Evolutionary conservation across 2,797 vertebrate species (phyloP), one percentile per base, ranked within the genome.

Genomic region (Euthynnus affinis): DNA sequence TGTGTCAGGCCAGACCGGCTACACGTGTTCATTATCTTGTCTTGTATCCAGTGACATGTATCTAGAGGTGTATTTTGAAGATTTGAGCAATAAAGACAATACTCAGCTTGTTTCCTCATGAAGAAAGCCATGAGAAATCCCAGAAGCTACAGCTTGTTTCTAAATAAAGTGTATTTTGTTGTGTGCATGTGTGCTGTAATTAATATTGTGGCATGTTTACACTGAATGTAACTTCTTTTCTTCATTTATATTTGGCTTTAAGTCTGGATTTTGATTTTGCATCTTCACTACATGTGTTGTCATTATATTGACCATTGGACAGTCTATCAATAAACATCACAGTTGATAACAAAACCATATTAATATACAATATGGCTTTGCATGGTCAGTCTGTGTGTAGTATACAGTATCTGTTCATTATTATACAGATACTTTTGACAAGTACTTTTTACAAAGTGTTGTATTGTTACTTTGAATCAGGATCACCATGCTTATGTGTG

Each of bases 181-280:
- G 34, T 49, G 74, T 85, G 85, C 84, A 76, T 76, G 71, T 76
- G 74, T 81, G 48, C 69, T 82, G 44, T 74, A 57, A 57, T 73
- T 29, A 52, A 40, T 66, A 60, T 69, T 48, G 42, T 56, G 72
- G 69, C 52, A 64, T 78, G 74, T 90, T 86, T 87, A 81, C 86
- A 87, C 71, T 62, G 70, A 83, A 73, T 85, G 74, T 80, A 80
- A 75, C 34, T 4, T 81, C 49, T 57, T 77, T n/a, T 67, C 37
- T 55, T 60, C 55, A 32, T 66, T 60, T 67, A 67, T 62, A 13
- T 32, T 64, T 68, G 56, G 61, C 64, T 77, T 53, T 66, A 44
- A 6, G 3, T 58, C 8, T 53, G 15, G 13, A 51, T 80, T 84
- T 46, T 29, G 23, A n/a, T 52, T 74, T 64, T 37, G 32, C 2